A percentile compares a stretch with the other conserved stretches of the same genome.
Conservation (phyloP, 2,797 vertebrate species). For the Garrulus glandarius region DNA sequence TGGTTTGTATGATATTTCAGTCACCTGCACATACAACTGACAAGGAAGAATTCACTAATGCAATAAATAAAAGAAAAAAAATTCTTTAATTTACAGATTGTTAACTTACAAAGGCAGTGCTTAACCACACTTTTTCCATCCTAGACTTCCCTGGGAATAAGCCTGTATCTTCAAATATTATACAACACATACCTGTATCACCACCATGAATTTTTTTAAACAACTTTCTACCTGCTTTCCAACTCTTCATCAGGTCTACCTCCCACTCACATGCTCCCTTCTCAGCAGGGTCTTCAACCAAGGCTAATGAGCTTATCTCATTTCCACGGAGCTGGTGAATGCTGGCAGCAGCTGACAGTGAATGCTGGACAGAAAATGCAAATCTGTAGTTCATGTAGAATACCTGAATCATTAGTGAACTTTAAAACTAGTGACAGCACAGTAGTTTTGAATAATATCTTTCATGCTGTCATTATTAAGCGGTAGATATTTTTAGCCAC, state of each 20-base stretch:
- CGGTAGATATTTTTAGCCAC: conserved; percentile 77
- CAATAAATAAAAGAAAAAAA: neutral
- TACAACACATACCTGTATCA: neutral
- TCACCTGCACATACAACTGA: neutral
- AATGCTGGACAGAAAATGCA: conserved; percentile 56
- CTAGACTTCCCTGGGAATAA: neutral
- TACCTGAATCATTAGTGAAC: conserved; percentile 67
- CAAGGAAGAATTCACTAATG: neutral
- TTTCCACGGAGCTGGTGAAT: neutral
- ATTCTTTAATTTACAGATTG: neutral
- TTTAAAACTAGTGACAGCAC: conserved; percentile 65
- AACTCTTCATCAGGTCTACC: neutral
- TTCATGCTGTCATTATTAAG: conserved; percentile 73
- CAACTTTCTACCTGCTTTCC: conserved; percentile 1
- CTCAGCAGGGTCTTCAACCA: conserved; percentile 6
- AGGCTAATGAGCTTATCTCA: conserved; percentile 38
- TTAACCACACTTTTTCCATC: neutral
- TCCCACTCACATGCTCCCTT: neutral
- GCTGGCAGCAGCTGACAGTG: conserved; percentile 46
- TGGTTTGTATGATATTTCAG: neutral
- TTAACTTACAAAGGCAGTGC: neutral
- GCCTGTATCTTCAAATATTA: neutral
- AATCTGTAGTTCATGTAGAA: conserved; percentile 57
- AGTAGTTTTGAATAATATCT: conserved; percentile 58
- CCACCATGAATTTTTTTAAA: neutral